Conservation (phyloP, 2,113 vertebrate genomes). For the Carassius carassius region DNA sequence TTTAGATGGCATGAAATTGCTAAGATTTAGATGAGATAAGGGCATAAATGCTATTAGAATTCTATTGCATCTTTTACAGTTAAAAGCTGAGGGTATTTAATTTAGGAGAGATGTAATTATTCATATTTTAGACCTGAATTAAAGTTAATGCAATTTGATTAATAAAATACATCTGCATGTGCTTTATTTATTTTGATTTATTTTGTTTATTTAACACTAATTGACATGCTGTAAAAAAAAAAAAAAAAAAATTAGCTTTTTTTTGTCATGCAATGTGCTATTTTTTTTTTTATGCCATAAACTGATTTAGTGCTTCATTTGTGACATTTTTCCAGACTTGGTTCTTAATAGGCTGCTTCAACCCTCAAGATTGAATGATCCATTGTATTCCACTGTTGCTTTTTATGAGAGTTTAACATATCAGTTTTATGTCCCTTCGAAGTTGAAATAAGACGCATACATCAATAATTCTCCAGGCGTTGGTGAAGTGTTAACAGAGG, state of each 20-base stretch:
- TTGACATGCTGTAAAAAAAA: neutral
- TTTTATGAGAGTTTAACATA: conserved; percentile 26
- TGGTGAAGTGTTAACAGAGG: conserved; percentile 27
- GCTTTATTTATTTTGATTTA: neutral
- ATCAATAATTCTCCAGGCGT: conserved; percentile 15
- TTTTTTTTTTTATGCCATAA: conserved; percentile 53
- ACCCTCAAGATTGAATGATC: neutral
- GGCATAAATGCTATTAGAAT: neutral
- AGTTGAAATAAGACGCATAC: conserved; percentile 26
- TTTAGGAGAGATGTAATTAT: neutral
- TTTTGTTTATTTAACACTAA: neutral
- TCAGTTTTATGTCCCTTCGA: neutral
- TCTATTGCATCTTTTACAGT: neutral
- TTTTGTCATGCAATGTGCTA: neutral
- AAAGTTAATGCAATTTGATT: neutral
- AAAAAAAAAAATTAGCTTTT: too few species aligned
- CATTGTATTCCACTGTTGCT: neutral
- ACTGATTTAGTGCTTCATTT: conserved; percentile 39
- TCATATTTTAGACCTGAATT: neutral
- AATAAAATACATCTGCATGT: neutral
- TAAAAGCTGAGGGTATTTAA: neutral
- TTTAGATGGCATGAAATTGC: neutral
- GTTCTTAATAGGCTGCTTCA: neutral
- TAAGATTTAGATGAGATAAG: neutral
- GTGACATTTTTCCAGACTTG: neutral